Evolutionary conservation across 1,140 invertebrate genomes (phyloP).

Genomic region (Heliconius himera): DNA sequence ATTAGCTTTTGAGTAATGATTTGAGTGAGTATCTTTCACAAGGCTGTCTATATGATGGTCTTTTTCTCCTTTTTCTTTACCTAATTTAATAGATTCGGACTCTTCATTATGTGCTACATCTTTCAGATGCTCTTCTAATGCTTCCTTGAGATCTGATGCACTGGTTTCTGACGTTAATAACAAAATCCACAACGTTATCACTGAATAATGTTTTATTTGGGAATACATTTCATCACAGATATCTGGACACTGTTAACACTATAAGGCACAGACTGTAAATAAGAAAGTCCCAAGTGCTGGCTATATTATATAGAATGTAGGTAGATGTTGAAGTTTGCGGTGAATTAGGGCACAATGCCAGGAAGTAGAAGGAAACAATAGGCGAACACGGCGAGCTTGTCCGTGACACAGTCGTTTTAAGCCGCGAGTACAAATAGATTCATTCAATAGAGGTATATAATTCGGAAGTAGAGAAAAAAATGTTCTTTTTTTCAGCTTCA

Average conservation of each 20-base stretch:
- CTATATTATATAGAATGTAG: constrained; percentile 72
- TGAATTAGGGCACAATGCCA: constrained; percentile 76
- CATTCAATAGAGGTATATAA: background rate
- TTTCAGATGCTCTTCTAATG: constrained; percentile 72
- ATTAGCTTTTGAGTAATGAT: constrained; percentile 72
- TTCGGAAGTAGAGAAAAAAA: too few species aligned
- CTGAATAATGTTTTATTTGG: constrained; percentile 49
- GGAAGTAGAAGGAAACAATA: constrained; percentile 78
- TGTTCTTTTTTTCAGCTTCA: too few species aligned
- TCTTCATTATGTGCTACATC: constrained; percentile 71
- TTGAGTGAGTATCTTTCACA: constrained; percentile 71
- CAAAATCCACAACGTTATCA: constrained; percentile 52
- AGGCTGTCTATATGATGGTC: constrained; percentile 71
- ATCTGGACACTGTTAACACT: constrained; percentile 33
- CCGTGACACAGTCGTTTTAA: constrained; percentile 70
- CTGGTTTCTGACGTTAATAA: constrained; percentile 50
- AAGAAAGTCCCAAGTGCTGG: constrained; percentile 43
- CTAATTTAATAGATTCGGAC: constrained; percentile 66
- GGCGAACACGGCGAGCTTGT: constrained; percentile 49
- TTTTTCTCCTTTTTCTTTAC: constrained; percentile 75
- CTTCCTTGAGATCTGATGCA: constrained; percentile 70
- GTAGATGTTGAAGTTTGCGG: constrained; percentile 74
- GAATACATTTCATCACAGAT: constrained; percentile 66
- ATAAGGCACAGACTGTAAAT: constrained; percentile 18
- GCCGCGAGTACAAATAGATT: constrained; percentile 46